Percentiles rank a stretch among this genome's conserved stretches.
phyloP scores from a whole-genome alignment of 2,113 vertebrate species.

The Rattus rattus region DNA sequence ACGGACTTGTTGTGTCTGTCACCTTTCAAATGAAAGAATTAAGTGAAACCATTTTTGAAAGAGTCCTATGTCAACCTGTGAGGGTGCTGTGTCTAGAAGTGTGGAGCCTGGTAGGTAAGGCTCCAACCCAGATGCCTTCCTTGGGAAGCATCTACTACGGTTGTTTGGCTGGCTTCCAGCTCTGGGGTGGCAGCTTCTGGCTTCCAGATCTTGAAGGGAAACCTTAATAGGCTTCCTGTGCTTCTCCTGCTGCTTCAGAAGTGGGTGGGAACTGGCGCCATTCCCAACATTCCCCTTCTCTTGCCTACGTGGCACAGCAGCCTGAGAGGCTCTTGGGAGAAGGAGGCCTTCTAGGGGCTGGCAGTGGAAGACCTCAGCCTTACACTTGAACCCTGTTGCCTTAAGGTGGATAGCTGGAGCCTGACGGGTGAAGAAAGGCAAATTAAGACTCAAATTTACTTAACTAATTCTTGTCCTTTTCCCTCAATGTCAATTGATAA shows the following conservation, averaged over 20 bases:
- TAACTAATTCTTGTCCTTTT: background rate
- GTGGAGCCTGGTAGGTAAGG: too few relatives aligned
- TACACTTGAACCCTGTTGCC: background rate
- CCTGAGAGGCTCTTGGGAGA: background rate
- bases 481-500: background rate
- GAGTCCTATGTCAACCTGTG: background rate
- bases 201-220: background rate
- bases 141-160: background rate
- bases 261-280: background rate
- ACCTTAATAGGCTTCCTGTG: background rate
- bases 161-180: background rate
- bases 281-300: background rate
- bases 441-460: background rate
- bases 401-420: background rate
- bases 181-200: background rate
- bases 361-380: background rate
- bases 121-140: background rate
- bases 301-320: slow-evolving; percentile 23
- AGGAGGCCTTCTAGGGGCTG: background rate
- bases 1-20: background rate
- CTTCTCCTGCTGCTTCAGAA: background rate
- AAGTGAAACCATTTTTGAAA: background rate
- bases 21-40: background rate
- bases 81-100: background rate
- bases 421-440: background rate